phyloP scores from a whole-genome alignment of 2,113 vertebrate genomes.

The Elephantulus edwardii region DNA sequence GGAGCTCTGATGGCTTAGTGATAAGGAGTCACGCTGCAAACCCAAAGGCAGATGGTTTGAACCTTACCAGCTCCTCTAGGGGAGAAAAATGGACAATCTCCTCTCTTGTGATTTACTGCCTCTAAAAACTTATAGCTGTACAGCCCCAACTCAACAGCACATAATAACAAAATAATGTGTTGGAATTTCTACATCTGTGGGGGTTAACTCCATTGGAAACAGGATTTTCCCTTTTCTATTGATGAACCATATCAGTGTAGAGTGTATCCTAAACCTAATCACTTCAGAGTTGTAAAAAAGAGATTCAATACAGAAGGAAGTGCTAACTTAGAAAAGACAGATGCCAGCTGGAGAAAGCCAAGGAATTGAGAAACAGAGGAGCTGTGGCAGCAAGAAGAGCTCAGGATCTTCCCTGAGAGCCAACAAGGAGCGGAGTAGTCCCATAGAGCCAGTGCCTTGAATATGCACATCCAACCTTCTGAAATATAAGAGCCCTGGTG shows the following conservation, averaged over 20 bases:
- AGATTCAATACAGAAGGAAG: neutral
- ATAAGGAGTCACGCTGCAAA: too few species aligned
- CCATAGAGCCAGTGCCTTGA: neutral
- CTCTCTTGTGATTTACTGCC: too few species aligned
- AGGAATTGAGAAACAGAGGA: neutral
- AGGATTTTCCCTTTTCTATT: too few species aligned
- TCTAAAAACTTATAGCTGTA: too few species aligned
- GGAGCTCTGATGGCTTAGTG: too few species aligned
- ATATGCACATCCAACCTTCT: neutral
- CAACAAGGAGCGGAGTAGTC: neutral
- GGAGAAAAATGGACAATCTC: too few species aligned
- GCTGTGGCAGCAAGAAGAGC: neutral
- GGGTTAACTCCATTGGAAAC: too few species aligned
- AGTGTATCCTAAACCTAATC: neutral
- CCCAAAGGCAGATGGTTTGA: too few species aligned
- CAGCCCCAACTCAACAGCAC: too few species aligned
- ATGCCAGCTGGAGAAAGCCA: neutral
- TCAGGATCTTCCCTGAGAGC: neutral
- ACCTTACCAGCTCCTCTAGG: too few species aligned
- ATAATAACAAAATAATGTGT: too few species aligned
- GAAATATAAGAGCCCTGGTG: neutral
- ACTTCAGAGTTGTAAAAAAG: neutral
- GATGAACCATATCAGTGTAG: neutral
- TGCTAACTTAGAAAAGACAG: neutral
- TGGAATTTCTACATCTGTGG: too few species aligned